phyloP scores from a whole-genome alignment of 2,113 vertebrate species.

The Gila orcuttii region DNA sequence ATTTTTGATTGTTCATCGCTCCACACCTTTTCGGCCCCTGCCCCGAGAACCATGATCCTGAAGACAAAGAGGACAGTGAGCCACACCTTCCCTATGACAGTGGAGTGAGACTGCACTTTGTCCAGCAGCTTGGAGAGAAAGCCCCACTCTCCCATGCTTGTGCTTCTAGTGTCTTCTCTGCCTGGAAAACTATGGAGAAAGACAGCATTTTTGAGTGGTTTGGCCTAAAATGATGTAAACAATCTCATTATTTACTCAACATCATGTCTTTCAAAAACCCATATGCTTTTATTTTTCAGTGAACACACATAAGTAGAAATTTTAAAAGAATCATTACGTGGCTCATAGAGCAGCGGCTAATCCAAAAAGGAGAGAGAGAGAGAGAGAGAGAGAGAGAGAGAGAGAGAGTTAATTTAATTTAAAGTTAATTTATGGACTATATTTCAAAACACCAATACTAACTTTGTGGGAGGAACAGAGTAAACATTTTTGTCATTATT shows the following conservation, averaged over 20 bases:
- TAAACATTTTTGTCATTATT: neutral
- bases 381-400: neutral
- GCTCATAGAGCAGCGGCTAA: neutral
- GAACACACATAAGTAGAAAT: neutral
- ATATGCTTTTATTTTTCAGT: neutral
- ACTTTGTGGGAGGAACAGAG: neutral
- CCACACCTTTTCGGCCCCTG: conserved; percentile 80
- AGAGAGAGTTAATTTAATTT: no score
- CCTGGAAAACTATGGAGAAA: conserved; percentile 29
- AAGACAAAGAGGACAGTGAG: conserved; percentile 95
- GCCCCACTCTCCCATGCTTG: conserved; percentile 75
- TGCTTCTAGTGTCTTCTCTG: conserved; percentile 30
- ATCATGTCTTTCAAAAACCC: neutral
- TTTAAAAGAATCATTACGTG: neutral
- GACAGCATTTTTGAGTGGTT: neutral
- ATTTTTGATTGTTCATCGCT: conserved; percentile 91
- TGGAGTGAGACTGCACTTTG: conserved; percentile 92
- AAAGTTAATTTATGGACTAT: neutral
- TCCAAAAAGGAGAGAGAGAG: neutral
- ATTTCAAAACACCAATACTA: neutral
- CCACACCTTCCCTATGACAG: conserved; percentile 90
- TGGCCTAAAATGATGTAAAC: neutral
- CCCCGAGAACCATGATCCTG: conserved; percentile 92
- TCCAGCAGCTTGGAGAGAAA: conserved; percentile 89
- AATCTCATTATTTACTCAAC: neutral